phyloP scores from a whole-genome alignment of 2,888 invertebrate genomes.

The Heliconius cydno region DNA sequence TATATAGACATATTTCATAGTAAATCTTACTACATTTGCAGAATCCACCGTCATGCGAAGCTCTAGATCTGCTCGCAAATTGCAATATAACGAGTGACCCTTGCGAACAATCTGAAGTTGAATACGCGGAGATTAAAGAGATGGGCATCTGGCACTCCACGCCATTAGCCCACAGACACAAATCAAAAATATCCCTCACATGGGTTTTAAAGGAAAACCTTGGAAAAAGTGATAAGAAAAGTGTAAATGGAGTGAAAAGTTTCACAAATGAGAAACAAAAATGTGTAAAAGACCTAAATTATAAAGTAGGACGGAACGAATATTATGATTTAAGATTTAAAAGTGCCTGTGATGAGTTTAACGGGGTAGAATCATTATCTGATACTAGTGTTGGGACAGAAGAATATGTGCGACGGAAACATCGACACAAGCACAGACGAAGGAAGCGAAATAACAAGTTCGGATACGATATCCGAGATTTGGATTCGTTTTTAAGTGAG shows the following conservation, averaged over 20 bases:
- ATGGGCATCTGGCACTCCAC: slow-evolving; percentile 82
- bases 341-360: slow-evolving; percentile 75
- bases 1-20: not conserved
- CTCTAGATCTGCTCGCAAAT: slow-evolving; percentile 72
- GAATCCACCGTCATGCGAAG: slow-evolving; percentile 62
- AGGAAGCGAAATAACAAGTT: slow-evolving; percentile 78
- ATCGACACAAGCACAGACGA: slow-evolving; percentile 78
- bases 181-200: slow-evolving; percentile 88
- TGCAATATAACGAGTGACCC: slow-evolving; percentile 63
- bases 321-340: slow-evolving; percentile 75
- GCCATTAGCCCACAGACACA: slow-evolving; percentile 73
- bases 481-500: slow-evolving; percentile 90
- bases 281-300: slow-evolving; percentile 53
- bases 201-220: slow-evolving; percentile 89
- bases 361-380: slow-evolving; percentile 62
- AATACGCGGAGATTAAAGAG: slow-evolving; percentile 75
- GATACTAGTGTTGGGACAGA: slow-evolving; percentile 72
- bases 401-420: slow-evolving; percentile 72
- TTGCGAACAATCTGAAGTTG: slow-evolving; percentile 61
- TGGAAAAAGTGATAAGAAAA: slow-evolving; percentile 63
- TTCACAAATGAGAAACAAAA: slow-evolving; percentile 58
- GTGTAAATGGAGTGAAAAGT: slow-evolving; percentile 54
- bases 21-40: slow-evolving; percentile 21
- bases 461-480: slow-evolving; percentile 91
- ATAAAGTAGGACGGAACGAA: slow-evolving; percentile 71